phyloP scores from a whole-genome alignment of 2,113 vertebrate genomes.

The Sciurus niger region DNA sequence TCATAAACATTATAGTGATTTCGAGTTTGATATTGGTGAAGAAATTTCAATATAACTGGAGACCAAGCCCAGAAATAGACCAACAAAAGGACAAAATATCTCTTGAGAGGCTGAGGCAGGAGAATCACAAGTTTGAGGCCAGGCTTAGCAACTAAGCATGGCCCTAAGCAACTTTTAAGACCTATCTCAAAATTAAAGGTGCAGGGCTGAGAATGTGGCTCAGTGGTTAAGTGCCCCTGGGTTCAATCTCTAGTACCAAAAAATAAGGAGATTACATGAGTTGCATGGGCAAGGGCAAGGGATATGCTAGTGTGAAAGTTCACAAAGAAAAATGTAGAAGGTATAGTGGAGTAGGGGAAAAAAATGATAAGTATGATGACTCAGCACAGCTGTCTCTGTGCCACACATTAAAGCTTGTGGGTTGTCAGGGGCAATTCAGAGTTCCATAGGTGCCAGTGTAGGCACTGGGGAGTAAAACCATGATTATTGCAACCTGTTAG shows the following conservation, averaged over 20 bases:
- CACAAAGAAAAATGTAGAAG: not conserved
- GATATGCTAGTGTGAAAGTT: slow-evolving; percentile 11
- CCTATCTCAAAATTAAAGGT: no score
- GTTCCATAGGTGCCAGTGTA: not conserved
- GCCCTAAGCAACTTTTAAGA: no score
- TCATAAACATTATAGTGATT: no score
- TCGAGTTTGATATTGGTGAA: not conserved
- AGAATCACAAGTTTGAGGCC: no score
- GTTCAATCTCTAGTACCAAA: not conserved
- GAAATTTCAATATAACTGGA: not conserved
- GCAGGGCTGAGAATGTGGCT: no score
- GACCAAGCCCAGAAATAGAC: not conserved
- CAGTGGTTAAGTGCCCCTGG: no score
- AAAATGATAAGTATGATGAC: slow-evolving; percentile 6
- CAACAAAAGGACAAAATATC: not conserved
- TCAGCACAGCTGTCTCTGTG: slow-evolving; percentile 22
- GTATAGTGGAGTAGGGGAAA: not conserved
- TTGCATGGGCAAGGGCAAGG: not conserved
- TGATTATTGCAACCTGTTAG: not conserved
- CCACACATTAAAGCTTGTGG: not conserved
- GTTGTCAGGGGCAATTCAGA: not conserved
- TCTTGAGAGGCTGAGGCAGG: no score
- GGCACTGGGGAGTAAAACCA: not conserved
- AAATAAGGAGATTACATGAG: not conserved
- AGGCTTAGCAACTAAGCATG: no score